Conservation (phyloP, 2,113 vertebrate genomes). For the Cettia cetti region DNA sequence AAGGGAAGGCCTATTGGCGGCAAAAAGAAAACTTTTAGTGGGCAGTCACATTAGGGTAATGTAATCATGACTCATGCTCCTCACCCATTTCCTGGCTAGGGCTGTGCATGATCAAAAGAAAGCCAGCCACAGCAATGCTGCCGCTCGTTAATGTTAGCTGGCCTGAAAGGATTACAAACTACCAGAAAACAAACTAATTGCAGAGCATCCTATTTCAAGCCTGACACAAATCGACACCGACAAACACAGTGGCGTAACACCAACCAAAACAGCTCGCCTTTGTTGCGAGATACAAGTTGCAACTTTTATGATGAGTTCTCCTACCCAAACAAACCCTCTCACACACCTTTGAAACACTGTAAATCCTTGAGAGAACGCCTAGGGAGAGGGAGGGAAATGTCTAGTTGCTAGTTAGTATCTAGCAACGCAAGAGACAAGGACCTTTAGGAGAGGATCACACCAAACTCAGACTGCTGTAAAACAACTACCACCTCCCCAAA, state of each 20-base stretch:
- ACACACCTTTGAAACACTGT: not conserved
- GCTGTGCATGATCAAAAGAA: constrained; percentile 54
- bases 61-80: constrained; percentile 55
- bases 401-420: not conserved
- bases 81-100: constrained; percentile 56
- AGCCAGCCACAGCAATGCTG: constrained; percentile 13
- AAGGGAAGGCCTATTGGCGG: not conserved
- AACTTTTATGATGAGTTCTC: not conserved
- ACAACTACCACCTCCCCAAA: not conserved
- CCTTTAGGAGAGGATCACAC: not conserved
- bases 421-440: not conserved
- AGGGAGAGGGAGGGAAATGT: not conserved
- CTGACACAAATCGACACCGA: not conserved
- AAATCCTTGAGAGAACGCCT: not conserved
- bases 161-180: constrained; percentile 23
- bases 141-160: constrained; percentile 1
- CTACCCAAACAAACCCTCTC: not conserved
- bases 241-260: not conserved
- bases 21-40: constrained; percentile 28
- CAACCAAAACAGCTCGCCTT: not conserved
- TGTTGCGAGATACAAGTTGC: not conserved
- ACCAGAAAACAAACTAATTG: constrained; percentile 18
- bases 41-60: constrained; percentile 41
- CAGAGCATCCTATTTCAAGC: constrained; percentile 17
- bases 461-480: not conserved